Conservation (phyloP, 2,888 invertebrate genomes). For the Drosophila pegasa region DNA sequence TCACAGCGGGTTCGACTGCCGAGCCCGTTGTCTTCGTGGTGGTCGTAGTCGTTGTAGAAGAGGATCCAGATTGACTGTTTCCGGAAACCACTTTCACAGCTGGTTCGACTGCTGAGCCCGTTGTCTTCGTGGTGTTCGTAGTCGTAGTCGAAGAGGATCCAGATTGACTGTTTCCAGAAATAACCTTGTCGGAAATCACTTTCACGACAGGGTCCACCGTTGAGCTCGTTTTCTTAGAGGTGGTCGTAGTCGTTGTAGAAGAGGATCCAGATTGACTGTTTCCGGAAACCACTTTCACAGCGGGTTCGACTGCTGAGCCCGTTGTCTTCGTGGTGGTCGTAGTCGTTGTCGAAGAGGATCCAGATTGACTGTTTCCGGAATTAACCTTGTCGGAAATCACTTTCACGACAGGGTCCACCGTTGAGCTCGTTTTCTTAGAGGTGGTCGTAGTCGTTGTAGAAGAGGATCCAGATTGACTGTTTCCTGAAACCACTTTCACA, state of each 20-base stretch:
- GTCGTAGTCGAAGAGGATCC: conserved; percentile 6
- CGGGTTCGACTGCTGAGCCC: background rate
- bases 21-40: background rate
- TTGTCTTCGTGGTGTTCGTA: background rate
- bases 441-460: conserved; percentile 10
- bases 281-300: background rate
- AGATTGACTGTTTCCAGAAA: conserved; percentile 12
- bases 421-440: background rate
- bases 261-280: background rate
- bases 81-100: too few species aligned
- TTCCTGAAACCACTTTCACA: background rate
- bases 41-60: too few species aligned
- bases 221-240: background rate
- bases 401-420: background rate
- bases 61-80: too few species aligned
- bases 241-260: conserved; percentile 16
- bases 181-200: background rate
- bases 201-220: background rate
- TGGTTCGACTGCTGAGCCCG: background rate
- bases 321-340: background rate
- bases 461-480: conserved; percentile 1
- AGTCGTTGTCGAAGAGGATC: conserved; percentile 13
- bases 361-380: background rate
- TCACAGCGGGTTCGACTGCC: background rate
- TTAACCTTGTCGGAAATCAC: background rate